Base-by-base conservation (phyloP, 2,888 invertebrate species). In the Entomobrya multifasciata region DNA sequence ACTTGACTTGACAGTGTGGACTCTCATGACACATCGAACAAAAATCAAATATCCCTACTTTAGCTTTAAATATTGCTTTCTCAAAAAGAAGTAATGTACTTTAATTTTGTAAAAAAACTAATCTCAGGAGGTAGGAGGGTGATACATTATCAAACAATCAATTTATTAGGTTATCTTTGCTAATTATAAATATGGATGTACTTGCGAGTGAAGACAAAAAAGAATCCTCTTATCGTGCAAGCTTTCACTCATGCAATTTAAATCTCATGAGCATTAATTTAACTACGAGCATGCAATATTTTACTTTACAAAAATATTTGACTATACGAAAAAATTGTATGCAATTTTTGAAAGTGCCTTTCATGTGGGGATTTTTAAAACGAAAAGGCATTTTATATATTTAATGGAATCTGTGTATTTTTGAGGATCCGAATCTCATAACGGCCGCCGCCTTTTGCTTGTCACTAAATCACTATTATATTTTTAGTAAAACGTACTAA, bases 221-320 rank as follows among this genome's bases (percentile, higher is more conserved):
- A 65, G 17, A 52, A 44, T 52, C 36, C 52, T 52, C 30, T 47
- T 72, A 80, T 65, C 81, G 47, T 57, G 44, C n/a, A 79, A n/a
- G n/a, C n/a, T n/a, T n/a, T n/a, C n/a, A n/a, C n/a, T n/a, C n/a
- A n/a, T n/a, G n/a, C n/a, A n/a, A n/a, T n/a, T n/a, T n/a, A n/a
- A n/a, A n/a, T n/a, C n/a, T n/a, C n/a, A n/a, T n/a, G n/a, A n/a
- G n/a, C n/a, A n/a, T n/a, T n/a, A n/a, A n/a, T n/a, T n/a, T n/a
- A n/a, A n/a, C n/a, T n/a, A n/a, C n/a, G n/a, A n/a, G n/a, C n/a
- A n/a, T n/a, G n/a, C n/a, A n/a, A n/a, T n/a, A n/a, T n/a, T n/a
- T n/a, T n/a, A 47, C 17, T n/a, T n/a, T n/a, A n/a, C n/a, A n/a
- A n/a, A n/a, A n/a, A n/a, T n/a, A n/a, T n/a, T n/a, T n/a, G n/a